Evolutionary conservation across 2,888 invertebrate species (phyloP), one percentile per base, ranked within the genome.

Genomic region (Cetonia aurata): DNA sequence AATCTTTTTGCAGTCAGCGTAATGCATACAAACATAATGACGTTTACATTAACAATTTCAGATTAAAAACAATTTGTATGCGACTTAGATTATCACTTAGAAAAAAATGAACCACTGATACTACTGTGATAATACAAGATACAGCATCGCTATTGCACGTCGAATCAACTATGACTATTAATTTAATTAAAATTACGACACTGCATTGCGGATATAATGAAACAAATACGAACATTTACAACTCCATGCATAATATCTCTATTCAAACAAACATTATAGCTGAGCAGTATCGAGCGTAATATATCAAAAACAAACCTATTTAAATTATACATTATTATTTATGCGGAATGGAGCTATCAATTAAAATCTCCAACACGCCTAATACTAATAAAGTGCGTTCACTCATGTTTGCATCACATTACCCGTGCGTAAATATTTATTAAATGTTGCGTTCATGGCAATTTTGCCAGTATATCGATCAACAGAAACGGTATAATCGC

Each of bases 381-480:
- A 50, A 50, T 50, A 17, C 19, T 50, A 50, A 50, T 50, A 15
- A 50, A 50, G 9, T 6, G 15, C 17, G 50, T 50, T 50, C 17
- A 50, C 19, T 50, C 19, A 19, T 50, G 19, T 12, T 15, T 13
- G 10, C 50, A 50, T 25, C 50, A 25, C 53, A 53, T 53, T 53
- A 31, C n/a, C n/a, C 4, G 1, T 12, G 25, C 53, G 25, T 53
- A 53, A 53, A 53, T 53, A 53, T 53, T 53, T 53, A 53, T 53
- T 53, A 25, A 53, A 53, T 53, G 19, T 53, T 12, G 53, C 25
- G 53, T 25, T 25, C 4, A 25, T 1, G n/a, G 53, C 25, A 12
- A 8, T 52, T 25, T 53, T 25, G 31, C 31, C 53, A 0, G 9
- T 15, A 15, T 10, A 53, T 59, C 55, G 66, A 72, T 76, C 74